Evolutionary conservation across 2,113 vertebrate species (phyloP), one percentile per base, ranked within the genome.

Genomic region (Marcusenius ussheri): DNA sequence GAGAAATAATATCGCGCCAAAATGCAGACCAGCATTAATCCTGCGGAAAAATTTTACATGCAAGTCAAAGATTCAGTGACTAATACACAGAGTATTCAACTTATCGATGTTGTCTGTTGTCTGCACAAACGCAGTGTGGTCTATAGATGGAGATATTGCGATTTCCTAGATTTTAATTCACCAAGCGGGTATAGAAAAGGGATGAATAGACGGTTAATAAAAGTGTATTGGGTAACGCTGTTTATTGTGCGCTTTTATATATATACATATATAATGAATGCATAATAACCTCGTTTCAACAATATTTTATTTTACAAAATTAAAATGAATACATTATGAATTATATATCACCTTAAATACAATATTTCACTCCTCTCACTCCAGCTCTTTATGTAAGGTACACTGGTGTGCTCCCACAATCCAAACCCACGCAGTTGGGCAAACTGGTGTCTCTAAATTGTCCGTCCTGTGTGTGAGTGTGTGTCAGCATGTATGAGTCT

Each of bases 121-220:
- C 53, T 84, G 83, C 83, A 84, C 39, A 84, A 84, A 84, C 83
- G 24, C 83, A n/a, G 19, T 46, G 8, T 84, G 83, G 83, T 84
- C 83, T 21, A 42, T 84, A 84, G 83, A 84, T 45, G 83, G 83
- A 42, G 83, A 46, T 84, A 84, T 84, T 84, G 83, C 45, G 83
- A 84, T 84, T 84, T 84, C 8, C 39, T 10, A 47, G 24, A 84
- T n/a, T 45, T 24, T 42, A 47, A 84, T 46, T 84, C 45, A 46
- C 83, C 42, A 9, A 83, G 62, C 62, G 0, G 31, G 74, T 42
- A 39, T 19, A 80, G 31, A 80, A 39, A 80, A 42, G 27, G 62
- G 62, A 66, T 31, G 62, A 66, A 66, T 66, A 27, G 62, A 27
- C 10, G 62, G 3, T 77, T 77, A 77, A 77, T 42, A 19, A 4